phyloP scores from a whole-genome alignment of 1,140 invertebrate species.

The Drosophila mayri region DNA sequence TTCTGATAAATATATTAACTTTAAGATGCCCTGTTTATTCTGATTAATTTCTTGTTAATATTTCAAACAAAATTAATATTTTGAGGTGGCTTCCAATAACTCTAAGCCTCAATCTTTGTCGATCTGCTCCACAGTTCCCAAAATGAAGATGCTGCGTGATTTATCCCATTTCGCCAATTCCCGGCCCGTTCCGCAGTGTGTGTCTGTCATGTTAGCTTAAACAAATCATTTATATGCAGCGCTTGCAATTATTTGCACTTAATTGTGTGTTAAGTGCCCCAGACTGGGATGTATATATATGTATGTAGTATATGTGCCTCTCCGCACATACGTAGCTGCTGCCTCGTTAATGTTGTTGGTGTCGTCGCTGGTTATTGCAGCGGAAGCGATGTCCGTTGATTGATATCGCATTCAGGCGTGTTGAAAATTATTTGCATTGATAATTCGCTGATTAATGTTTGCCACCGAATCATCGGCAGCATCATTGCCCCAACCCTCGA shows the following conservation, averaged over 20 bases:
- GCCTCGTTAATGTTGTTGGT: slow-evolving; percentile 31
- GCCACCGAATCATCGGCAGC: slow-evolving; percentile 54
- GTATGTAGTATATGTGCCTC: not conserved
- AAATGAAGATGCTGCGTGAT: slow-evolving; percentile 64
- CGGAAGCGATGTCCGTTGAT: slow-evolving; percentile 79
- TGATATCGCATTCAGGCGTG: slow-evolving; percentile 83
- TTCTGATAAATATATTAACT: accelerated
- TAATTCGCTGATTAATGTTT: slow-evolving; percentile 84
- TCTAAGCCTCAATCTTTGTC: not conserved
- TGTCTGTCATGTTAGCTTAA: slow-evolving; percentile 75
- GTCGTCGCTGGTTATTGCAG: slow-evolving; percentile 59
- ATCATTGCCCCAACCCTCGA: not conserved
- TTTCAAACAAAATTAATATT: not conserved
- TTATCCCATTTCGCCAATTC: slow-evolving; percentile 39
- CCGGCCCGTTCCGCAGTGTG: slow-evolving; percentile 8
- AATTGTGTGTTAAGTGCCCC: slow-evolving; percentile 82
- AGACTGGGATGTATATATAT: slow-evolving; percentile 50
- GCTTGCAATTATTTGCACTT: slow-evolving; percentile 83
- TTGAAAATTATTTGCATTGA: slow-evolving; percentile 84
- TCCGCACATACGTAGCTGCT: not conserved
- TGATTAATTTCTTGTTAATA: not conserved
- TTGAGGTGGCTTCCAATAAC: not conserved
- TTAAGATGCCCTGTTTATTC: not conserved
- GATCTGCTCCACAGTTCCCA: not conserved
- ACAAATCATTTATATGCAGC: slow-evolving; percentile 83